Evolutionary conservation across 2,888 invertebrate species (phyloP), one percentile per base, ranked within the genome.

Genomic region (Agrilus biguttatus): DNA sequence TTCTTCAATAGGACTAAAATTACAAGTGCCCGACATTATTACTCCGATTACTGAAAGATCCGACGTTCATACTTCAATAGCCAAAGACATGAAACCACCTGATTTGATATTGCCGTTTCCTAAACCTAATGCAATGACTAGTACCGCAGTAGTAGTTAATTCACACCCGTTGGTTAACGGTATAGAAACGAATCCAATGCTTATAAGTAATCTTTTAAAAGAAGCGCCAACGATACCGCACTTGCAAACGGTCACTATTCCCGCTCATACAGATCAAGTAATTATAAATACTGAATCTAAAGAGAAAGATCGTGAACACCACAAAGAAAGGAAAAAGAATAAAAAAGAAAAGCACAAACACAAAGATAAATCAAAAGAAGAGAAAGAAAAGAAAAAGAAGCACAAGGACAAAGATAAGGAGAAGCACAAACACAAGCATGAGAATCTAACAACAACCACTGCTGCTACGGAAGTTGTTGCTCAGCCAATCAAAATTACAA

Each of bases 341-440:
- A 84, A 83, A 61, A 77, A 78, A 53, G 81, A 83, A 58, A 83
- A 83, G 57, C 83, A 83, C 53, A 84, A 83, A 62, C 82, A 83
- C 57, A 84, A 83, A 68, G 81, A 83, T 52, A 69, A 78, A 17
- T 80, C 80, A 53, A 81, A 80, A 28, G 63, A 62, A 14, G 81
- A 83, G 47, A 69, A 77, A 19, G 82, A 82, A 55, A 84, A 83
- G 60, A 78, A 80, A 52, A 81, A 82, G 57, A 81, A 81, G 54
- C 80, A 84, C 59, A 83, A 82, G 63, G 79, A 82, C 54, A 84
- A 83, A 60, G 77, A 62, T 46, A 52, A 57, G 35, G 65, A 67
- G 37, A 64, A 61, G 46, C 59, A 59, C 37, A 60, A 57, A 46
- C 63, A 62, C 39, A 60, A 56, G 2, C 55, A 53, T 4, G 52